phyloP scores from a whole-genome alignment of 37 sponge, comb jelly and placozoan species.

The Ianthella basta region DNA sequence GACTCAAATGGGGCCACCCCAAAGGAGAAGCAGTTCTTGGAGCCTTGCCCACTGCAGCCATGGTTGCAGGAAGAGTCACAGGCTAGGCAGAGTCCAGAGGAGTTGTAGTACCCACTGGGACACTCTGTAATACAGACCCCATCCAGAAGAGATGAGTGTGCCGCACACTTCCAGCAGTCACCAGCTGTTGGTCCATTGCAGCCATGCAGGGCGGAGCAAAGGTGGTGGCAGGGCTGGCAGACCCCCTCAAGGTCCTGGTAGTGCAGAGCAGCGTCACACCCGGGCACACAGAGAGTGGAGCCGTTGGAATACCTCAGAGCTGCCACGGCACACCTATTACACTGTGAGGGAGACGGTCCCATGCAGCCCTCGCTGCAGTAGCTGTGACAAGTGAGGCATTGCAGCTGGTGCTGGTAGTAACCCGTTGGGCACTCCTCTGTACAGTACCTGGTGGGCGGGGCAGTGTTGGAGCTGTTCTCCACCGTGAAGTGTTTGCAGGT shows the following conservation, averaged over 20 bases:
- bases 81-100: constrained; percentile 32
- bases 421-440: constrained; percentile 43
- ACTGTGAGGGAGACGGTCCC: constrained; percentile 60
- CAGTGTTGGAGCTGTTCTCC: background rate
- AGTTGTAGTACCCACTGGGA: constrained; percentile 10
- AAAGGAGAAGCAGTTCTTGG: constrained; percentile 32
- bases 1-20: constrained; percentile 50
- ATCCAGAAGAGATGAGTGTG: background rate
- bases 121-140: constrained; percentile 49
- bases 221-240: constrained; percentile 53
- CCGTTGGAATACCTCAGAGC: constrained; percentile 28
- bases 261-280: constrained; percentile 13
- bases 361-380: constrained; percentile 45
- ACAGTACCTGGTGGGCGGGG: background rate
- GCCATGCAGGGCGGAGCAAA: constrained; percentile 49
- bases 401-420: constrained; percentile 13
- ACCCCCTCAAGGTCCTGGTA: constrained; percentile 35
- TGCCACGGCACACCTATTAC: constrained; percentile 35
- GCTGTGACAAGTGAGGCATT: constrained; percentile 51
- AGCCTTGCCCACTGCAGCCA: constrained; percentile 59
- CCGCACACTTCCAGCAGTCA: constrained; percentile 61
- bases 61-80: constrained; percentile 57
- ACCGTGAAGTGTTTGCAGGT: constrained; percentile 49
- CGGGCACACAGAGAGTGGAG: constrained; percentile 33
- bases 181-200: constrained; percentile 56